These are phyloP conservation scores for Fopius arisanus DNA, from an alignment of 1,140 invertebrate genomes.

Conservation along the genomic window DNA sequence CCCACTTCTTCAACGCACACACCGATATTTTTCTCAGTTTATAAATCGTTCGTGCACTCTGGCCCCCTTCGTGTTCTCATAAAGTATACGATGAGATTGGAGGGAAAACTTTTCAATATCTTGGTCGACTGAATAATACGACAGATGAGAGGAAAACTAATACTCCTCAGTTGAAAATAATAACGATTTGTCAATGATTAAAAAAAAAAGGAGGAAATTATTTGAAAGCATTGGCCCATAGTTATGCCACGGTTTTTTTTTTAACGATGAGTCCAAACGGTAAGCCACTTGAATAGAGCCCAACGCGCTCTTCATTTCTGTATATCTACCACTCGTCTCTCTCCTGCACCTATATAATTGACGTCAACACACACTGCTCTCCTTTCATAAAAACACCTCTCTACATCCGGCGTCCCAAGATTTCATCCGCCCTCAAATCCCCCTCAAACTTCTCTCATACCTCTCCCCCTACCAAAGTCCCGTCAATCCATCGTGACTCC, in stretches of 20 bases:
- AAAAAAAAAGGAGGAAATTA: too few relatives aligned
- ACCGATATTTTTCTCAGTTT: neutral
- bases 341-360: slow-evolving; percentile 61
- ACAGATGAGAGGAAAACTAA: neutral
- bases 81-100: neutral
- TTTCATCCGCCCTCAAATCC: slow-evolving; percentile 38
- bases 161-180: neutral
- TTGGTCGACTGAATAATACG: neutral
- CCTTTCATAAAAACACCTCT: slow-evolving; percentile 65
- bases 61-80: slow-evolving; percentile 1
- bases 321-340: slow-evolving; percentile 30
- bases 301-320: neutral
- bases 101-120: neutral
- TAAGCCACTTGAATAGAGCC: slow-evolving; percentile 53
- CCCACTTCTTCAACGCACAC: slow-evolving; percentile 24
- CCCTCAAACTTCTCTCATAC: neutral
- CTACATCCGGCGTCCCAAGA: slow-evolving; percentile 54
- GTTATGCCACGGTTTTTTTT: slow-evolving; percentile 48
- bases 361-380: slow-evolving; percentile 61
- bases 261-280: slow-evolving; percentile 59
- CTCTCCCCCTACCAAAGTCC: neutral
- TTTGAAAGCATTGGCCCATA: too few relatives aligned
- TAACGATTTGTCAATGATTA: slow-evolving; percentile 33
- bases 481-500: slow-evolving; percentile 6
- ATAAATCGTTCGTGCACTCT: slow-evolving; percentile 30